phyloP scores from a whole-genome alignment of 2,888 invertebrate species.

The Brachyopa scutellaris region DNA sequence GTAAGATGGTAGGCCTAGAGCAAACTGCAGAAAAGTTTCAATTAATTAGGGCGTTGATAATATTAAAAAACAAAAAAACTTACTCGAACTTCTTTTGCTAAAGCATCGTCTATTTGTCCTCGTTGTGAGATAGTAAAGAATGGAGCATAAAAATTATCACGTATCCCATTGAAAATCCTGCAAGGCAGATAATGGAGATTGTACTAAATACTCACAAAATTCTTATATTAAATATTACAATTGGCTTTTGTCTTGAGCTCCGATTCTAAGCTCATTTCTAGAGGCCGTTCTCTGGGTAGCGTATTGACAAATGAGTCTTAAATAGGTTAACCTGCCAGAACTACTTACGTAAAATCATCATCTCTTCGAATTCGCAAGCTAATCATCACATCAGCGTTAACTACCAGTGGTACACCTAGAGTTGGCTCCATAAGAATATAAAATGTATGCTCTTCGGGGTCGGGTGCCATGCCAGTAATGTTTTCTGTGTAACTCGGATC shows the following conservation, averaged over 20 bases:
- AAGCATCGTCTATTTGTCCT: conserved; percentile 83
- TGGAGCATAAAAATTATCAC: conserved; percentile 83
- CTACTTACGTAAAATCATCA: conserved; percentile 83
- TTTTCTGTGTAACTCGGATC: conserved; percentile 85
- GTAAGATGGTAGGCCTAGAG: conserved; percentile 73
- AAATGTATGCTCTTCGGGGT: conserved; percentile 85
- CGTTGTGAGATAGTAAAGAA: conserved; percentile 88
- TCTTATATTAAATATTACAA: no score
- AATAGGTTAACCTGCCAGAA: no score
- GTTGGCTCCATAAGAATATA: conserved; percentile 87
- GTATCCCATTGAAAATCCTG: conserved; percentile 83
- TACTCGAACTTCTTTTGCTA: conserved; percentile 80
- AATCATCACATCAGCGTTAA: conserved; percentile 88
- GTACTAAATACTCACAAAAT: not conserved
- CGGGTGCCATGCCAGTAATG: conserved; percentile 87
- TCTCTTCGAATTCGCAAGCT: conserved; percentile 85
- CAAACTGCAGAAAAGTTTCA: conserved; percentile 71
- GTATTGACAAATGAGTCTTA: no score
- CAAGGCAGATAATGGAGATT: conserved; percentile 75
- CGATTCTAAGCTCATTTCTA: no score
- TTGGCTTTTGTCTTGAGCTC: no score
- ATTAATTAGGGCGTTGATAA: not conserved
- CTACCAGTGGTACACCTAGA: conserved; percentile 88
- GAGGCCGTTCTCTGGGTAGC: no score
- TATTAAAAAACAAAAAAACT: not conserved